Evolutionary conservation across 2,113 vertebrate species (phyloP).

Genomic region (Erythrolamprus reginae): DNA sequence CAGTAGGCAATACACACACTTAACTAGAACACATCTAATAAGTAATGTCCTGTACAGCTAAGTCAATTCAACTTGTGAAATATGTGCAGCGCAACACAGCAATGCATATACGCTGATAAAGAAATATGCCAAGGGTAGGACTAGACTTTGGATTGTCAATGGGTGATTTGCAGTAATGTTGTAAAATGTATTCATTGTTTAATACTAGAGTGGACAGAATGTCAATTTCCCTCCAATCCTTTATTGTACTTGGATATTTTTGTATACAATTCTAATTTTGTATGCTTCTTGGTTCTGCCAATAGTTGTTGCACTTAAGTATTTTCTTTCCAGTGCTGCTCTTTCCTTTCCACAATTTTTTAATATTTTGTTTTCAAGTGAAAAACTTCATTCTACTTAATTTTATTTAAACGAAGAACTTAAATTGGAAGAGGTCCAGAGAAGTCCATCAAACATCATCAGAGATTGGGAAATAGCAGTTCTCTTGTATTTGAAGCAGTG

Average conservation of each 20-base stretch:
- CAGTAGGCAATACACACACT: too few species aligned
- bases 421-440: not conserved
- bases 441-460: not conserved
- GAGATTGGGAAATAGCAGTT: not conserved
- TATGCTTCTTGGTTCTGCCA: not conserved
- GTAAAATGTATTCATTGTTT: not conserved
- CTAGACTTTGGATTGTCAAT: not conserved
- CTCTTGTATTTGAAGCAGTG: not conserved
- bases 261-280: not conserved
- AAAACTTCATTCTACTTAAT: not conserved
- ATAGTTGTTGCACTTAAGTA: not conserved
- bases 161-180: not conserved
- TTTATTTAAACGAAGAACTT: not conserved
- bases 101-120: not conserved
- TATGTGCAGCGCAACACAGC: not conserved
- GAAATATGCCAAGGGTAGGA: not conserved
- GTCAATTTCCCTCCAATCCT: not conserved
- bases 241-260: not conserved
- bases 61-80: not conserved
- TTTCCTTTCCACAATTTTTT: not conserved
- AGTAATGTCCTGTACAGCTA: not conserved
- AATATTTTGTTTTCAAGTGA: not conserved
- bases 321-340: not conserved
- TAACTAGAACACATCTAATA: too few species aligned
- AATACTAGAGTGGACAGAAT: not conserved